Evolutionary conservation across 2,113 vertebrate genomes (phyloP), one percentile per base, ranked within the genome.

Genomic region (Vulpes ferrilata): DNA sequence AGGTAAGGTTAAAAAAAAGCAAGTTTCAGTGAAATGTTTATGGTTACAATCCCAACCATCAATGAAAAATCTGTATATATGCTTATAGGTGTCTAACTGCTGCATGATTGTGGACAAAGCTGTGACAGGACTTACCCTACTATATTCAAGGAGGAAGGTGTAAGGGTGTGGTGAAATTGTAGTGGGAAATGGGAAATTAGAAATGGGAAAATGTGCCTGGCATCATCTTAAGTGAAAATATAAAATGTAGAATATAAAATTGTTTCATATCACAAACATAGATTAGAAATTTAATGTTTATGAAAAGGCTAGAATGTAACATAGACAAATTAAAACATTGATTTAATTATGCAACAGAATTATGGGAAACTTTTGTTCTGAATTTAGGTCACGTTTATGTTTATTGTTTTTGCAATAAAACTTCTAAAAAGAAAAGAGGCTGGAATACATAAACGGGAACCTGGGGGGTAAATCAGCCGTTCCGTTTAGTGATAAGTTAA

Each of bases 281-380:
- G 30, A 48, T 89, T 89, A 43, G 83, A 81, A 91, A 38, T 35
- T 38, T 38, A 87, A 22, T 79, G 22, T 92, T 60, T 90, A 32
- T 84, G 5, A 69, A 64, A 96, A n/a, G 23, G 67, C 23, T 43
- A 53, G 53, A 95, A 86, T 69, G 7, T 65, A 92, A 71, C 48
- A 48, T 13, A 57, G 71, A 67, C 23, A 35, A 69, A 76, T 32
- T 74, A 69, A 91, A 94, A 81, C 16, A 30, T 10, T 74, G 23
- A 87, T 55, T 88, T 90, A 79, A 89, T 73, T 48, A 78, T 92
- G 32, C 87, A 55, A n/a, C 38, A 90, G 81, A 94, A 74, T 51
- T 35, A 1, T 82, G 76, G 71, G 43, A 11, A 59, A 86, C n/a
- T 30, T 96, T 69, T 78, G 2, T 43, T 78, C 15, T 69, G 53